These are phyloP conservation scores for Pseudochirops corinnae DNA, from an alignment of 2,797 vertebrate species.

Conservation along the genomic window DNA sequence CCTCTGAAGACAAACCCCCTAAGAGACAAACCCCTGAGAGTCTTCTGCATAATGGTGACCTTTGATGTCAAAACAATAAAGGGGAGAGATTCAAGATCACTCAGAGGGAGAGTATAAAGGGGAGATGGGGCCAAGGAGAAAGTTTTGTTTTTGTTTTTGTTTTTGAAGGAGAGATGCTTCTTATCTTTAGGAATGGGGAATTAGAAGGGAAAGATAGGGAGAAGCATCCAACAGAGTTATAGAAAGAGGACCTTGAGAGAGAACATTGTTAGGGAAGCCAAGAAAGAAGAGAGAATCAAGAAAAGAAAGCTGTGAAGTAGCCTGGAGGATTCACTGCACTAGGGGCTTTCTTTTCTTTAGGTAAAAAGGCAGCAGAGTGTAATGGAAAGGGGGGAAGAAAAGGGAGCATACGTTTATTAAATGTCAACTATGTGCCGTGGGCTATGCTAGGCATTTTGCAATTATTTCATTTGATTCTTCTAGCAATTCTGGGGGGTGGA, in stretches of 20 bases:
- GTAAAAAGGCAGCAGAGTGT: background rate
- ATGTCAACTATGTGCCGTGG: background rate
- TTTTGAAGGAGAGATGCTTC: background rate
- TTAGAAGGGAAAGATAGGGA: background rate
- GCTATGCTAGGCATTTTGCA: background rate
- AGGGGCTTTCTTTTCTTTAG: background rate
- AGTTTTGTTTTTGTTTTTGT: background rate
- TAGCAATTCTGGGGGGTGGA: background rate
- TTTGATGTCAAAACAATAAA: slow-evolving; percentile 33
- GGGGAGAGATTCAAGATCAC: background rate
- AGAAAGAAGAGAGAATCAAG: background rate
- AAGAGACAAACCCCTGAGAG: slow-evolving; percentile 28
- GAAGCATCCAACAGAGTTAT: background rate
- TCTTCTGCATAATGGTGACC: slow-evolving; percentile 11
- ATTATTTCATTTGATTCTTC: slow-evolving; percentile 33
- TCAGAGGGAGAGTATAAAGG: background rate
- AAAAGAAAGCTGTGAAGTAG: background rate
- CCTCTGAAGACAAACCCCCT: background rate
- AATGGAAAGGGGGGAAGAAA: background rate
- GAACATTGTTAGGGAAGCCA: background rate
- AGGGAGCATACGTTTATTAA: background rate
- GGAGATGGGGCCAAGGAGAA: background rate
- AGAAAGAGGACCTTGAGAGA: background rate
- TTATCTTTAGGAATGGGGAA: background rate
- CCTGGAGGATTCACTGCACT: background rate